Percentiles rank a stretch among this genome's conserved stretches.
These are phyloP conservation scores for Rhimphoctona megacephalus DNA, from an alignment of 2,888 invertebrate genomes.

Conservation along the genomic window DNA sequence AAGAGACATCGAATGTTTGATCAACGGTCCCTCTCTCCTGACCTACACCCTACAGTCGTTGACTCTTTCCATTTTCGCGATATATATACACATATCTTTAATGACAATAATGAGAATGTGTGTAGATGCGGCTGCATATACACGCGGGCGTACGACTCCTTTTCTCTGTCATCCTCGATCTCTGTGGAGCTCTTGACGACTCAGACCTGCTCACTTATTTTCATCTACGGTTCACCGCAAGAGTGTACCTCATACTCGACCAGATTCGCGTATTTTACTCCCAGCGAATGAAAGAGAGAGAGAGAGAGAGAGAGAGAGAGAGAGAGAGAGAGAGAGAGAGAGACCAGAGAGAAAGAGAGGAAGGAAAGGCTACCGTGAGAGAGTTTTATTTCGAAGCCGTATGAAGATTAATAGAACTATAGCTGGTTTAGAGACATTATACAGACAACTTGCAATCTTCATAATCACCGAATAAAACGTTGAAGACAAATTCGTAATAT, in stretches of 20 bases:
- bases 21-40: conserved; percentile 81
- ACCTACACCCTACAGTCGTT: conserved; percentile 83
- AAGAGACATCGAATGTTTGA: conserved; percentile 84
- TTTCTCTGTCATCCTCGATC: conserved; percentile 19
- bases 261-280: neutral
- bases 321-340: neutral
- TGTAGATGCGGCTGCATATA: conserved; percentile 24
- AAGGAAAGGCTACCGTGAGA: conserved; percentile 1
- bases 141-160: neutral
- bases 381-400: neutral
- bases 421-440: neutral
- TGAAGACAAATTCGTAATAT: neutral
- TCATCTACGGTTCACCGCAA: conserved; percentile 19
- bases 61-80: conserved; percentile 80
- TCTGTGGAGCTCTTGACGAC: neutral
- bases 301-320: neutral
- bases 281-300: neutral
- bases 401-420: neutral
- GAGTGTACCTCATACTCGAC: neutral
- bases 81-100: conserved; percentile 6
- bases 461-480: neutral
- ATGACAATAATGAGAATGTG: conserved; percentile 20
- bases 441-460: neutral
- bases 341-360: neutral
- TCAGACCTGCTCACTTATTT: conserved; percentile 10